phyloP scores from a whole-genome alignment of 2,888 invertebrate species.

The Operophtera brumata region DNA sequence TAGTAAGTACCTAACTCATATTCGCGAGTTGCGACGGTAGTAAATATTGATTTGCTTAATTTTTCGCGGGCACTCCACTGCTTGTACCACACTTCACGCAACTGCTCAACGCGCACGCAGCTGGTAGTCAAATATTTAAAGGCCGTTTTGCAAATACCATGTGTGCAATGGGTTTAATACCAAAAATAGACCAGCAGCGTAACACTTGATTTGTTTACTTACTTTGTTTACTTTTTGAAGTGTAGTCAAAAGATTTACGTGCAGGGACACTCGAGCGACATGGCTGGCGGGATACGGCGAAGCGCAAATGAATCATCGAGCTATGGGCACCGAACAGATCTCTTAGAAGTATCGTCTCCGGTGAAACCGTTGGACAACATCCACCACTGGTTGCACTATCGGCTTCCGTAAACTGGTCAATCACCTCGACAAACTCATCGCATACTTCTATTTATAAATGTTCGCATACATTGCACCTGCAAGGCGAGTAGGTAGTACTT shows the following conservation, averaged over 20 bases:
- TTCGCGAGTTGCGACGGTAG: conserved; percentile 42
- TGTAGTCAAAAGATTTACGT: conserved; percentile 9
- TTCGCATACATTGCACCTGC: conserved; percentile 14
- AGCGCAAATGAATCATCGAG: conserved; percentile 8
- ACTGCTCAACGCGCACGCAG: neutral
- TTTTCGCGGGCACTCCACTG: conserved; percentile 16
- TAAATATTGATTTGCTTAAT: conserved; percentile 45
- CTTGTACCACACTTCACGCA: conserved; percentile 12
- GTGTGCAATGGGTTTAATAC: conserved; percentile 29
- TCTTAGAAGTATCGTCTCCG: conserved; percentile 14
- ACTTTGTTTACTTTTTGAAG: too few species aligned
- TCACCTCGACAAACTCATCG: conserved; percentile 30
- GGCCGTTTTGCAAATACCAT: conserved; percentile 21
- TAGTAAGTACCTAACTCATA: conserved; percentile 39
- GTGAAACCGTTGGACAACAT: conserved; percentile 24
- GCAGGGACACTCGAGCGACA: neutral
- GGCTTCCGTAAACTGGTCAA: conserved; percentile 35
- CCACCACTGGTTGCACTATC: conserved; percentile 40
- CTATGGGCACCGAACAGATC: conserved; percentile 10
- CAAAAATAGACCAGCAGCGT: conserved; percentile 23
- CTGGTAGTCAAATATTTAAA: neutral
- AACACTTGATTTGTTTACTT: conserved; percentile 28
- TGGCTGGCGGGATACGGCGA: neutral
- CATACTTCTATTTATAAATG: conserved; percentile 25
- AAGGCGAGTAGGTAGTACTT: conserved; percentile 9